phyloP scores from a whole-genome alignment of 2,113 vertebrate species.

The Casuarius casuarius region DNA sequence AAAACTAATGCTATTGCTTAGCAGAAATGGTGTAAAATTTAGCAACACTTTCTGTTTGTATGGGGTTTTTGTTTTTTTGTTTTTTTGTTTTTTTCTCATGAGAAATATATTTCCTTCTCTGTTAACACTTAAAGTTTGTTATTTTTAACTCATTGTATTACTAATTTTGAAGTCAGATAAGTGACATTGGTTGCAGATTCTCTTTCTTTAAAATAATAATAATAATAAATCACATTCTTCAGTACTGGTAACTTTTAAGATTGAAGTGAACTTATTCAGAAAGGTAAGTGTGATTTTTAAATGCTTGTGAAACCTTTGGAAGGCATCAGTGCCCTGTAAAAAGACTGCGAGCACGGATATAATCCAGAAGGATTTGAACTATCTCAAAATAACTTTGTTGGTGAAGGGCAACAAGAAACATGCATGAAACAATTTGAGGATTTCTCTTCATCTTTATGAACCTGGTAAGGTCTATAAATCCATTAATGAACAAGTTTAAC shows the following conservation, averaged over 20 bases:
- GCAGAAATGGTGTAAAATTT: not conserved
- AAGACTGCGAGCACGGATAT: not conserved
- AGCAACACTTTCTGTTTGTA: not conserved
- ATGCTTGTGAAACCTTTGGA: not conserved
- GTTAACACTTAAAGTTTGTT: not conserved
- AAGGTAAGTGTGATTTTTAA: not conserved
- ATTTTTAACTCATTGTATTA: not conserved
- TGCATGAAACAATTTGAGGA: not conserved
- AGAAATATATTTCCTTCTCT: not conserved
- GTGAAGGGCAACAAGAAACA: conserved; percentile 7
- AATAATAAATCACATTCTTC: not conserved
- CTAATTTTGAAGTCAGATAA: not conserved
- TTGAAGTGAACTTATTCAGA: not conserved
- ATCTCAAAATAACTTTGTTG: not conserved
- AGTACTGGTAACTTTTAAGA: not conserved
- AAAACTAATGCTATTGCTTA: not conserved
- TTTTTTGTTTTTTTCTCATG: not conserved
- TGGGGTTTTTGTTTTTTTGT: not conserved
- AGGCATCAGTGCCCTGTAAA: not conserved
- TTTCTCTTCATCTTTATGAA: conserved; percentile 36
- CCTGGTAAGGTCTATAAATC: conserved; percentile 12
- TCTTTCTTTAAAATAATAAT: not conserved
- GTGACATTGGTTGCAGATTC: not conserved
- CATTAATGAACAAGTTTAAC: conserved; percentile 8
- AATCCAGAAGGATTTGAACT: not conserved